These are phyloP conservation scores for Platycnemis pennipes DNA, from an alignment of 2,888 invertebrate genomes.

Conservation along the genomic window DNA sequence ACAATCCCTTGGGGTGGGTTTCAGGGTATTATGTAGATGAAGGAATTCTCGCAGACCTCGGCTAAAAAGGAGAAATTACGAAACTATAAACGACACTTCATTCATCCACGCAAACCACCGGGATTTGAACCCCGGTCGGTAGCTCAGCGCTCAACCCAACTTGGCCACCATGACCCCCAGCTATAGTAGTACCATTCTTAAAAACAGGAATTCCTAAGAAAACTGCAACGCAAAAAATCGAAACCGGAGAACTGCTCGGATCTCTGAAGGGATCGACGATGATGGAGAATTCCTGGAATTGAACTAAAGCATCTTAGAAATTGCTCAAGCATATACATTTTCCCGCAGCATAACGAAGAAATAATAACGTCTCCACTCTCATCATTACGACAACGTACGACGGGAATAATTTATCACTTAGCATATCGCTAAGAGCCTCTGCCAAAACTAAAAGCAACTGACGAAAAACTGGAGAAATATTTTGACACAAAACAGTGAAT, in stretches of 20 bases:
- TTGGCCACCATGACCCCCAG: too few relatives aligned
- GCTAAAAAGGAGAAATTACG: background rate
- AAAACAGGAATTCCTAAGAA: background rate
- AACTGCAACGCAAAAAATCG: background rate
- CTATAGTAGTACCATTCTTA: background rate
- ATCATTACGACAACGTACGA: slow-evolving; percentile 10
- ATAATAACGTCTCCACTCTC: background rate
- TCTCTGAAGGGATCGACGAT: background rate
- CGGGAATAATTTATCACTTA: background rate
- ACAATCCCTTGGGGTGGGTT: too few relatives aligned
- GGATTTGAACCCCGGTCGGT: too few relatives aligned
- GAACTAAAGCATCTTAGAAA: background rate
- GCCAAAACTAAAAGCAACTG: background rate
- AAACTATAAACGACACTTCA: background rate
- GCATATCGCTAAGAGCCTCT: background rate
- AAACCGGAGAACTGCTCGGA: background rate
- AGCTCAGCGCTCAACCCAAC: too few relatives aligned
- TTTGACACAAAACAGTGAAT: background rate
- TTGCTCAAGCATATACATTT: background rate
- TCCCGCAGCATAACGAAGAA: background rate
- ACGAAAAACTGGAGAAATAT: background rate
- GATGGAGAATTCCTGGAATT: background rate
- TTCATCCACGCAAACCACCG: too few relatives aligned
- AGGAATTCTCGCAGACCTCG: too few relatives aligned
- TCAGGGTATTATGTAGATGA: too few relatives aligned